These are phyloP conservation scores for Alectoris magna DNA, from an alignment of 2,797 vertebrate genomes.

Conservation along the genomic window DNA sequence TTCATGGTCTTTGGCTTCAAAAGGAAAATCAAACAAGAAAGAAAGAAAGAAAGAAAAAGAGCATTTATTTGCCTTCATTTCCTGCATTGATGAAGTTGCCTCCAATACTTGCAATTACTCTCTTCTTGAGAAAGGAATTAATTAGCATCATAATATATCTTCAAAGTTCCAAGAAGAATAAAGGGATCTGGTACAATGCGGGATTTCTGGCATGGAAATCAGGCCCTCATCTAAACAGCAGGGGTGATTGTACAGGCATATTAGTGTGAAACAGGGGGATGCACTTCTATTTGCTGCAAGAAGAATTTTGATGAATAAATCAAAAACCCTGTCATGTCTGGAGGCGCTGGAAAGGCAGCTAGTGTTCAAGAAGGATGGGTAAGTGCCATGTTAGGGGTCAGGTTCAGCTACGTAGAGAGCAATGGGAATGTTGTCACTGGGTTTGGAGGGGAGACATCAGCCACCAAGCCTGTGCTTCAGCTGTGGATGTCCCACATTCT, in stretches of 20 bases:
- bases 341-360: neutral
- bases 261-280: conserved; percentile 31
- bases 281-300: conserved; percentile 14
- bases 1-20: conserved; percentile 1
- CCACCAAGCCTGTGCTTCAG: neutral
- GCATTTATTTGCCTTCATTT: conserved; percentile 48
- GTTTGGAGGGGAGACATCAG: neutral
- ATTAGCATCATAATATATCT: conserved; percentile 64
- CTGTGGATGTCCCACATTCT: neutral
- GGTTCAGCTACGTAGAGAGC: neutral
- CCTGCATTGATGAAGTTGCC: conserved; percentile 31
- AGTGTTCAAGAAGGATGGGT: neutral
- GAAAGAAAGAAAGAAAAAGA: neutral
- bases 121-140: conserved; percentile 67
- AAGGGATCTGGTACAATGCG: conserved; percentile 59
- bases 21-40: neutral
- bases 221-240: conserved; percentile 44
- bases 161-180: conserved; percentile 62
- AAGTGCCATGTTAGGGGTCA: neutral
- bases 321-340: neutral
- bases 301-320: conserved; percentile 48
- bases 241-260: conserved; percentile 33
- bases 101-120: conserved; percentile 50
- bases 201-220: conserved; percentile 52
- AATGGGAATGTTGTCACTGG: neutral